Base-by-base conservation (phyloP, 2,797 vertebrate species). In the Enteromius paludinosus region DNA sequence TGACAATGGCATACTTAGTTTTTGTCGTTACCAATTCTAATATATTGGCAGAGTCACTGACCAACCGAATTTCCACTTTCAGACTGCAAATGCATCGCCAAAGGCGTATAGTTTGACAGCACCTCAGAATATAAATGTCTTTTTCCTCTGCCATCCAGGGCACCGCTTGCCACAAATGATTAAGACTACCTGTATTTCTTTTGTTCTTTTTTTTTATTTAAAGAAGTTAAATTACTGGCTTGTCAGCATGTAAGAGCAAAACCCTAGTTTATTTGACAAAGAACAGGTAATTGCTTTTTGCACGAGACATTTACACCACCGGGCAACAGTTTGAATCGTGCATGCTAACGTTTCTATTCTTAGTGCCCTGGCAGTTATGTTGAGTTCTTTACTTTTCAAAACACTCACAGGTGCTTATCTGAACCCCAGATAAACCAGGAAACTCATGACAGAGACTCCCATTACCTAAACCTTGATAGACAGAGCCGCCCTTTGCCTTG, bases 401-500 rank as follows among this genome's bases (percentile, higher is more conserved):
- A 78, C 61, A 72, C 74, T 76, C 47, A 41, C 54, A 61, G 79
- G 52, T 73, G 81, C 73, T 75, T 75, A 76, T 74, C 73, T 76
- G 73, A 70, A 77, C 49, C 78, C 41, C 3, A 28, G 66, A 77
- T 65, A 82, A 43, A 35, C 23, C 28, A 45, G 35, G 76, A 61
- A 84, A 78, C 59, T 20, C 20, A 47, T 79, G 62, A 47, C 62
- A 75, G 69, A 77, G 54, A 72, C 47, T 70, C 56, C 64, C 65
- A 61, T 75, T 79, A 49, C 49, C 54, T 75, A 80, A 87, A 79
- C 68, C 61, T 41, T 69, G 81, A 61, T 61, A 83, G 81, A 81
- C 83, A 81, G 20, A 72, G 78, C 61, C 54, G 25, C 73, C 76
- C 30, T 35, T 61, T 62, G 25, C 61, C 69, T 73, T 65, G 68